Conservation (phyloP, 2,888 invertebrate species). For the Allophyes oxyacanthae region DNA sequence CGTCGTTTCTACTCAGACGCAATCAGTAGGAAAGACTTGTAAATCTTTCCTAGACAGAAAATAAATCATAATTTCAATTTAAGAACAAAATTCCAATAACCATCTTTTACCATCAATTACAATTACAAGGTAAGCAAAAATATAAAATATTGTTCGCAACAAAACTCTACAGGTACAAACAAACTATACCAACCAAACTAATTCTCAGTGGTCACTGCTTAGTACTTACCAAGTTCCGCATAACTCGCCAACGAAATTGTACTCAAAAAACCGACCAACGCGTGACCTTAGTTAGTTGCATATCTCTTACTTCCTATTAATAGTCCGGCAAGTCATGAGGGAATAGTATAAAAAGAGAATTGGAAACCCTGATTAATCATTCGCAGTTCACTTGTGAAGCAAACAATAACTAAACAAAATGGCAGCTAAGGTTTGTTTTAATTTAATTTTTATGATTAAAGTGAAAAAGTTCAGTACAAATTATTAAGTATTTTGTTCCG, state of each 20-base stretch:
- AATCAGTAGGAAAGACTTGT: no score
- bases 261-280: constrained; percentile 77
- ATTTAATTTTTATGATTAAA: constrained; percentile 30
- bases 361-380: constrained; percentile 76
- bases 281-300: constrained; percentile 82
- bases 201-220: constrained; percentile 49
- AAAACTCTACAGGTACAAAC: no score
- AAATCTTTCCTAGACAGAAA: no score
- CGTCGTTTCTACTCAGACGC: no score
- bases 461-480: constrained; percentile 4
- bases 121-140: no score
- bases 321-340: constrained; percentile 76
- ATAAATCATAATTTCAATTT: no score
- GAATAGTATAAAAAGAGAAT: constrained; percentile 77
- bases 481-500: no score
- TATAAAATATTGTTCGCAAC: no score
- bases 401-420: constrained; percentile 78
- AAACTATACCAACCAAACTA: not conserved
- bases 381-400: constrained; percentile 83
- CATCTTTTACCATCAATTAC: no score
- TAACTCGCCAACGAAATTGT: constrained; percentile 76
- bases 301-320: constrained; percentile 85
- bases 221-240: constrained; percentile 75
- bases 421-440: constrained; percentile 82
- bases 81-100: no score